These are phyloP conservation scores for Troglohyphantes excavatus DNA, from an alignment of 2,888 invertebrate genomes.

Conservation along the genomic window DNA sequence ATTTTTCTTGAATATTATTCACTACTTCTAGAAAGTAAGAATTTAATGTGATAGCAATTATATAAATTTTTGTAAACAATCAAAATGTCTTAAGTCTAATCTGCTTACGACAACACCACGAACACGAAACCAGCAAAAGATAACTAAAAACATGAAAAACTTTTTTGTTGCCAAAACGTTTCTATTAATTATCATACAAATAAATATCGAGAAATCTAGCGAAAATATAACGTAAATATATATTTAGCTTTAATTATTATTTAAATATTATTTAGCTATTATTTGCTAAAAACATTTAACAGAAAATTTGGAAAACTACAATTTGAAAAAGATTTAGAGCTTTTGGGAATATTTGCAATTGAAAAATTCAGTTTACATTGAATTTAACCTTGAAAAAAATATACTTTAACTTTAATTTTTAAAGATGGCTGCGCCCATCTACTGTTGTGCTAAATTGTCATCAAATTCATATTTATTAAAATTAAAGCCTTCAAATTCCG, in stretches of 20 bases:
- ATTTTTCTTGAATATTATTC: not conserved
- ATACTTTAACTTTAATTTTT: conserved; percentile 22
- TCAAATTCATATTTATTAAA: conserved; percentile 30
- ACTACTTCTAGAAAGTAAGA: not conserved
- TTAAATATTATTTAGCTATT: no score
- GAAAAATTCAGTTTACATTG: not conserved
- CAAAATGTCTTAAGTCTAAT: not conserved
- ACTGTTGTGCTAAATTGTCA: conserved; percentile 35
- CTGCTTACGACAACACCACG: conserved; percentile 58
- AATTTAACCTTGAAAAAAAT: not conserved
- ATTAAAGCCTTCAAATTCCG: conserved; percentile 1
- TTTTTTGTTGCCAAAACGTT: conserved; percentile 8
- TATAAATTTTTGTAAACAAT: not conserved
- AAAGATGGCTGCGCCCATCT: conserved; percentile 66
- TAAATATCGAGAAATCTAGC: no score
- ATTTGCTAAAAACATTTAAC: no score
- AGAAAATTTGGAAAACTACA: no score
- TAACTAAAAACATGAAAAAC: conserved; percentile 16
- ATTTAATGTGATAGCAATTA: not conserved
- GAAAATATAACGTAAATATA: no score
- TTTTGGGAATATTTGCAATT: not conserved
- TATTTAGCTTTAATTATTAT: no score
- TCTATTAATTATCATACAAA: not conserved
- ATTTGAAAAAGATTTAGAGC: not conserved
- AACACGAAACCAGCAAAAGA: conserved; percentile 31